These are phyloP conservation scores for Cercopithecus neglectus DNA, from an alignment of 2,797 vertebrate species.

Conservation along the genomic window DNA sequence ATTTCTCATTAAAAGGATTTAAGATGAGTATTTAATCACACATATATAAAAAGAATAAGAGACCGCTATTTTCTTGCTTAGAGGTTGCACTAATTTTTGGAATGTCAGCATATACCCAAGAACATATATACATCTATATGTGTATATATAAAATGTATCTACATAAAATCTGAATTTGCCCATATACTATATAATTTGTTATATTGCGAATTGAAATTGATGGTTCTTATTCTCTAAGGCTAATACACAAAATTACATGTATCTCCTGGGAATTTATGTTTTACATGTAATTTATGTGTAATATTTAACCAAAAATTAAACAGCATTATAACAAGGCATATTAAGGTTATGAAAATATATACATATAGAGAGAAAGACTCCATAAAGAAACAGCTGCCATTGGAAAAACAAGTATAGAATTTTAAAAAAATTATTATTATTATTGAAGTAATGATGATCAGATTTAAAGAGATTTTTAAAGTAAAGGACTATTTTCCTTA, in stretches of 20 bases:
- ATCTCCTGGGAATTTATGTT: neutral
- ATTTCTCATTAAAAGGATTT: slow-evolving; percentile 30
- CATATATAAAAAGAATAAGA: slow-evolving; percentile 56
- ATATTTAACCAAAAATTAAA: neutral
- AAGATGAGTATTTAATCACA: slow-evolving; percentile 51
- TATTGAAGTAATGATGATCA: slow-evolving; percentile 27
- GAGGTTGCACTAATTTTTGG: slow-evolving; percentile 49
- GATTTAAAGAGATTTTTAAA: slow-evolving; percentile 44
- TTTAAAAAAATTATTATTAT: neutral
- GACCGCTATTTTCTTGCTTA: slow-evolving; percentile 35
- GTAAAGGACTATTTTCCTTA: slow-evolving; percentile 47
- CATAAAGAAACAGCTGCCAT: neutral
- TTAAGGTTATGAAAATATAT: neutral
- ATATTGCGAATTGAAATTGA: neutral
- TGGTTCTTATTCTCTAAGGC: neutral
- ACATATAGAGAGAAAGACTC: neutral
- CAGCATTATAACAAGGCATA: neutral
- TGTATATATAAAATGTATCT: neutral
- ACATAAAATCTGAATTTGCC: neutral
- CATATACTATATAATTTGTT: neutral
- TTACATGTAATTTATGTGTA: neutral
- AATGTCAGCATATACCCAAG: slow-evolving; percentile 25
- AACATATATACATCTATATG: neutral
- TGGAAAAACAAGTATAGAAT: neutral
- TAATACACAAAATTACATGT: neutral